Conservation (phyloP, 2,888 invertebrate genomes). For the Dione vanillae region DNA sequence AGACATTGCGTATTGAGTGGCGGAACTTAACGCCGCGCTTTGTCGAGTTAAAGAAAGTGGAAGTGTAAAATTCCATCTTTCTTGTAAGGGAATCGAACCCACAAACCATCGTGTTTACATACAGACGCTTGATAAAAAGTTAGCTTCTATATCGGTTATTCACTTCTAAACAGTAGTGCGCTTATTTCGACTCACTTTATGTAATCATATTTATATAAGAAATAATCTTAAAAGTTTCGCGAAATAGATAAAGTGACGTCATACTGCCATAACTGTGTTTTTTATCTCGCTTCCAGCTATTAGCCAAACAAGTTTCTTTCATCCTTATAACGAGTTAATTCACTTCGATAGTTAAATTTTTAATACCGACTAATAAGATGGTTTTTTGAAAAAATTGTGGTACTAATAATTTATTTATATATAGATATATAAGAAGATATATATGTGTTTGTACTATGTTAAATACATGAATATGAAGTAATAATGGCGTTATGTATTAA, state of each 20-base stretch:
- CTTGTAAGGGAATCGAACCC: too few species aligned
- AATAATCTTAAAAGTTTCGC: slow-evolving; percentile 10
- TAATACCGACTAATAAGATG: neutral
- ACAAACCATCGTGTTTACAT: too few species aligned
- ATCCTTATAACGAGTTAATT: slow-evolving; percentile 22
- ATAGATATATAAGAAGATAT: neutral
- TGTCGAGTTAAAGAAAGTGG: too few species aligned
- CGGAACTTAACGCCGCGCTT: too few species aligned
- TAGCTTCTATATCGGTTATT: neutral
- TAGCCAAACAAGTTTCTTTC: slow-evolving; percentile 28
- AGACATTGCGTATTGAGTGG: too few species aligned
- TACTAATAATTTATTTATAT: neutral
- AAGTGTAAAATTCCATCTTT: too few species aligned
- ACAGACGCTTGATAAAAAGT: too few species aligned
- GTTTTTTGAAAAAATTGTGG: neutral
- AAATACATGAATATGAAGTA: slow-evolving; percentile 17
- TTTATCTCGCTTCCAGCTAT: slow-evolving; percentile 17
- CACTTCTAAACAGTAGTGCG: neutral
- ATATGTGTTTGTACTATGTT: neutral
- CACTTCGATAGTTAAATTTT: neutral
- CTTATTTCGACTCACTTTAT: neutral
- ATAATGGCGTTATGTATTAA: neutral
- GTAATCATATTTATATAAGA: slow-evolving; percentile 19
- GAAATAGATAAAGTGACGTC: slow-evolving; percentile 20
- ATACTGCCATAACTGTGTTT: slow-evolving; percentile 9